Percentiles rank a stretch among this genome's conserved stretches.
These are phyloP conservation scores for Chaenogobius annularis DNA, from an alignment of 2,113 vertebrate genomes.

Conservation along the genomic window DNA sequence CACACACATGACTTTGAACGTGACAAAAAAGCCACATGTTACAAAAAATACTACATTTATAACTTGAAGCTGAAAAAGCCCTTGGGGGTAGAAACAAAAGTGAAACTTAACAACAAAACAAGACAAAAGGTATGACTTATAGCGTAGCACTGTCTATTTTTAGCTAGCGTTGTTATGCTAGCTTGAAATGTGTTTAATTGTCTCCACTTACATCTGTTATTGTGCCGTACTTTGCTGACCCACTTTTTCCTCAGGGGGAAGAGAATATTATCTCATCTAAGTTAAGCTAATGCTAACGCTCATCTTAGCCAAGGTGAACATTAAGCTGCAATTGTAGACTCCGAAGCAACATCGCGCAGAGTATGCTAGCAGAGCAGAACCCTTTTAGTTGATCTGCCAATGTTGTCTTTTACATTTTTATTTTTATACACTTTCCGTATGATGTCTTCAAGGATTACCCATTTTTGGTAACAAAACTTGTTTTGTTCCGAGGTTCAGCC, in stretches of 20 bases:
- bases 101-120: slow-evolving; percentile 7
- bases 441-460: no score
- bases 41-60: slow-evolving; percentile 5
- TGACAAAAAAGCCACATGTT: background rate
- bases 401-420: no score
- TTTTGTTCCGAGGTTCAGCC: background rate
- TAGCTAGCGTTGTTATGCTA: background rate
- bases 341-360: background rate
- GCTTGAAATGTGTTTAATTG: slow-evolving; percentile 9
- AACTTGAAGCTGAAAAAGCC: slow-evolving; percentile 3
- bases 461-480: background rate
- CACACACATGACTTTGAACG: background rate
- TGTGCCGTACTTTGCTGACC: slow-evolving; percentile 3
- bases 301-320: slow-evolving; percentile 3
- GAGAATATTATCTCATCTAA: slow-evolving; percentile 7
- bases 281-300: slow-evolving; percentile 7
- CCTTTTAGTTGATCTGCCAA: background rate
- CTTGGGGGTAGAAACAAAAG: slow-evolving; percentile 1
- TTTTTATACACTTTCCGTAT: no score
- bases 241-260: slow-evolving; percentile 9
- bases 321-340: no score
- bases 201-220: slow-evolving; percentile 6
- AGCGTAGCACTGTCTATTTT: background rate
- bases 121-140: slow-evolving; percentile 14
- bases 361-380: background rate